Base-by-base conservation (phyloP, 2,888 invertebrate species). In the Oligia strigilis region DNA sequence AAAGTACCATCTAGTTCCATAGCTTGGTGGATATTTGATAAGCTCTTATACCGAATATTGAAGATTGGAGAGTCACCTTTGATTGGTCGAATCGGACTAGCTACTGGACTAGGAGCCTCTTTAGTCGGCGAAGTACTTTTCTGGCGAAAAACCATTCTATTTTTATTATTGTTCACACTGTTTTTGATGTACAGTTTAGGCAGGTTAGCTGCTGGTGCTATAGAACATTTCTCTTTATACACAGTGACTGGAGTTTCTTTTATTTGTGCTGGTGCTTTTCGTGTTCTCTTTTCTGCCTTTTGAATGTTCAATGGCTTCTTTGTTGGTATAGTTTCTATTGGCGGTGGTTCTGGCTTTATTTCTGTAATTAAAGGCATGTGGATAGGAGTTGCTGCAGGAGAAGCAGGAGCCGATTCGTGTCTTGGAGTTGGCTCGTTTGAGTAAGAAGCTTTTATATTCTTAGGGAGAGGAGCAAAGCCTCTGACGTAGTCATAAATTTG, bases 401-500 rank as follows among this genome's bases (percentile, higher is more conserved):
- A 97, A 88, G 96, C 96, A 91, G 96, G 98, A 91, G 96, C 97
- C 89, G 97, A 97, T 94, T 96, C 97, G 92, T 95, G 97, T 96
- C 97, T 94, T 89, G 92, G 90, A 72, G 91, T 91, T 8, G 95
- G 94, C 65, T 97, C 97, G 82, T 96, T 97, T 0, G 95, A 96
- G 91, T 98, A 98, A 0, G 98, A 98, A 1, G 98, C 97, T 91
- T 98, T 97, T 46, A 98, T 97, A 91, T 98, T 98, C 94, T 99
- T 98, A 9, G 99, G 99, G 52, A 99, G 97, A 2, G 99, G 99
- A 74, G 99, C 99, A 89, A 99, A 98, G 1, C 99, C 99, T 84
- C 99, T 97, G 0, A 99, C 99, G 94, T 99, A 99, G 93, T 99
- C 99, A 94, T 99, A 99, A 87, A 99, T 99, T 95, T 99, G 99